These are phyloP conservation scores for Diadophis punctatus DNA, from an alignment of 2,113 vertebrate species.

Conservation along the genomic window DNA sequence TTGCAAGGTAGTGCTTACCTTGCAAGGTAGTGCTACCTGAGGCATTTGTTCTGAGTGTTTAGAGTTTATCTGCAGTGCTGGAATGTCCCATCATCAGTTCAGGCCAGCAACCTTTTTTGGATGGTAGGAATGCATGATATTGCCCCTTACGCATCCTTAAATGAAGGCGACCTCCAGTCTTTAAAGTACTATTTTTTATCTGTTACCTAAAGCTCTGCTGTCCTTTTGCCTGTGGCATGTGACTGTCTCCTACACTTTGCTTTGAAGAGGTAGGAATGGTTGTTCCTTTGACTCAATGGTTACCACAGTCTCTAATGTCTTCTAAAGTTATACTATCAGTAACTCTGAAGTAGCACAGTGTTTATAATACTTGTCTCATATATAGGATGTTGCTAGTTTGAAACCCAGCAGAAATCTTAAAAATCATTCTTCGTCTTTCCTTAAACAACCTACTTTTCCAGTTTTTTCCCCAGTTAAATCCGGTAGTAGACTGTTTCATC, in stretches of 20 bases:
- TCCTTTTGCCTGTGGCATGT: background rate
- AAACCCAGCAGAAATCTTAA: background rate
- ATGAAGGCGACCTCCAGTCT: background rate
- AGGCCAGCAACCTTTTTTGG: background rate
- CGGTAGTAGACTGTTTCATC: background rate
- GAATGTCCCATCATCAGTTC: background rate
- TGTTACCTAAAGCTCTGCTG: background rate
- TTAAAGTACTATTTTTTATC: background rate
- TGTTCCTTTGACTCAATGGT: background rate
- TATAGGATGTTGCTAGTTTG: background rate
- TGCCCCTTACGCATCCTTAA: background rate
- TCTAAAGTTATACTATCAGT: background rate
- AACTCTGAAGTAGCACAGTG: background rate
- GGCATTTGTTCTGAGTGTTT: background rate
- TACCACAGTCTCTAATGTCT: background rate
- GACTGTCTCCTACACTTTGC: background rate
- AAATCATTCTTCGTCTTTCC: background rate
- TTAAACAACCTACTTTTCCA: background rate
- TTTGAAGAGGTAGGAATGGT: background rate
- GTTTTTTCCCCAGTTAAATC: background rate
- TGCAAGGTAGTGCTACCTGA: background rate
- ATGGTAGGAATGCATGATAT: background rate
- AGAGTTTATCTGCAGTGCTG: background rate
- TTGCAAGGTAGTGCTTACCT: background rate
- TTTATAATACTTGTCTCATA: background rate